Evolutionary conservation across 2,113 vertebrate species (phyloP), one percentile per base, ranked within the genome.

Genomic region (Dolichotis patagonum): DNA sequence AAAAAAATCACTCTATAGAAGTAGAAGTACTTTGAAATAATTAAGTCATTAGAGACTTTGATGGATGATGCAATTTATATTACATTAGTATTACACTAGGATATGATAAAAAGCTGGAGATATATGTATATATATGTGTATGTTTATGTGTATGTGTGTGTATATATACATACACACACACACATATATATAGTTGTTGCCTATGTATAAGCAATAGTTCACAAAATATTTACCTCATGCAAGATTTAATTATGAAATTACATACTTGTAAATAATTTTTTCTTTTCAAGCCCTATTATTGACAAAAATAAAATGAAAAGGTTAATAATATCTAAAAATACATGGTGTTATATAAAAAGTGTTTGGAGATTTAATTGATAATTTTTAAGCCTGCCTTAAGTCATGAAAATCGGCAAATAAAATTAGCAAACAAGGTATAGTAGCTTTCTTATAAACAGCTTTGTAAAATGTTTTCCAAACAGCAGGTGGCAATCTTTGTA

Each of bases 401-500:
- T 97, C 91, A 97, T 77, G 54, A 62, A 96, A 96, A 28, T 65
- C 92, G 97, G 89, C 85, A 97, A 97, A 97, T 52, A 96, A 93
- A 97, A 58, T 20, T 30, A 95, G 12, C 7, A 75, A 97, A 94
- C 60, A 54, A 80, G 75, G 80, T 14, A 82, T 16, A 95, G 13
- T 38, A 75, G 95, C 87, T 97, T 88, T 94, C 90, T 97, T 96
- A 41, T 94, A 98, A 98, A 97, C 95, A 92, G 49, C 92, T 98
- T 97, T 98, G 98, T 98, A 98, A 98, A 98, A 92, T 98, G 96
- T 97, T 98, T 98, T 98, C 97, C 98, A 98, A 98, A 99, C 99
- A 99, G 98, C 98, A 99, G 99, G 98, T 99, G 99, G 99, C 99
- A 99, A 98, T 97, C 98, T 99, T 98, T 96, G 97, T 98, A 98